Evolutionary conservation across 2,113 vertebrate species (phyloP), one percentile per base, ranked within the genome.

Genomic region (Glaucomys volans): DNA sequence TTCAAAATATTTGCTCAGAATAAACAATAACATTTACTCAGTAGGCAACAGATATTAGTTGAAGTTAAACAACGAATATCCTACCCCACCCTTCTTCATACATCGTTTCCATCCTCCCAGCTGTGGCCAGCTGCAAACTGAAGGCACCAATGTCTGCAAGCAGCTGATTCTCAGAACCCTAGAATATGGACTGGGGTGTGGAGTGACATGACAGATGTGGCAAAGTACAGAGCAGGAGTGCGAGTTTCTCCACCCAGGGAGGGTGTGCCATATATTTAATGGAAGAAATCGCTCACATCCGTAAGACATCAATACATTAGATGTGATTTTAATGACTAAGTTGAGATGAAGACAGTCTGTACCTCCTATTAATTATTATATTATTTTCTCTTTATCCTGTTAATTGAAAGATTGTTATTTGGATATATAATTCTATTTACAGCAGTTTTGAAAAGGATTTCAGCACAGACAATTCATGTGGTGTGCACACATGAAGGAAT

Each of bases 1-100:
- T 76, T 92, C 26, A 72, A 71, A 92, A 69, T 75, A 40, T 75
- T 93, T 86, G 18, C 35, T 96, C 44, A 44, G 1, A 64, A 90
- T 37, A 11, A 93, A 90, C 24, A 79, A 59, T 82, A 82, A 40
- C 4, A 42, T 44, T 90, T 87, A 75, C 37, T 67, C 47, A 81
- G 12, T 32, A 75, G 26, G 2, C 35, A 35, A 44, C 1, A 50
- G 16, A 10, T 59, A 76, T 87, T 66, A 16, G 1, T 35, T 76
- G 14, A 82, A 71, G 24, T 20, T 72, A 74, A 2, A 81, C 35
- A 80, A 84, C 76, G 62, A 42, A 35, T 67, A 77, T 50, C 67
- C 17, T 40, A 85, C 0, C 1, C 2, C 14, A 84, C 0, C 40
- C 30, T 69, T 80, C 47, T 35, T 83, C 11, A 32, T 26, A 16